A percentile compares a stretch with the other conserved stretches of the same genome.
These are phyloP conservation scores for Drosophila persimilis DNA, from an alignment of 1,140 invertebrate genomes.

Conservation along the genomic window DNA sequence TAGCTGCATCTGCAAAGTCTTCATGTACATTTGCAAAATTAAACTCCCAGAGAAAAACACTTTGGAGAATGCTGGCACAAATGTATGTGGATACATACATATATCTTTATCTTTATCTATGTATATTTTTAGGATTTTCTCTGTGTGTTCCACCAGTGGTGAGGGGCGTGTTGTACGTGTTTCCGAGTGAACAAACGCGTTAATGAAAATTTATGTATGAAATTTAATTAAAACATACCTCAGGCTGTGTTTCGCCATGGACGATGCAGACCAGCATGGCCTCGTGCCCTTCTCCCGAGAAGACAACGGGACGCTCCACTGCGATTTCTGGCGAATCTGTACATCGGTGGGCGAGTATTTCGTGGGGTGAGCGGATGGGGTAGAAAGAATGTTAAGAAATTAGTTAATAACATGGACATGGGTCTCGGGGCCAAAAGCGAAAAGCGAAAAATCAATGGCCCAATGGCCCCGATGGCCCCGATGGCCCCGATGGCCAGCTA, in stretches of 20 bases:
- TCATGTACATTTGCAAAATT: too few relatives aligned
- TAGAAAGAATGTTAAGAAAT: conserved; percentile 60
- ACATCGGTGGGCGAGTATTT: conserved; percentile 10
- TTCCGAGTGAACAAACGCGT: conserved; percentile 65
- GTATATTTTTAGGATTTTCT: conserved; percentile 2
- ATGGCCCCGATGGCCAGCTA: conserved; percentile 21
- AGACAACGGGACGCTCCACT: conserved; percentile 86
- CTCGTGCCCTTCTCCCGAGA: conserved; percentile 87
- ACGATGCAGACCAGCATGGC: conserved; percentile 88
- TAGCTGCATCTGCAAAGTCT: too few relatives aligned
- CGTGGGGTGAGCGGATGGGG: background rate
- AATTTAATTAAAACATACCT: conserved; percentile 85
- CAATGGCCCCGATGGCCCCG: conserved; percentile 7
- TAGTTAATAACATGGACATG: conserved; percentile 64
- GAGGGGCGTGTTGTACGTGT: conserved; percentile 33
- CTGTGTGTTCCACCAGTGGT: conserved; percentile 9
- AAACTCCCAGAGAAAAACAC: conserved; percentile 3
- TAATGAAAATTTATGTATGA: conserved; percentile 80
- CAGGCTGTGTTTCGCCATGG: conserved; percentile 87
- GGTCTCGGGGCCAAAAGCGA: conserved; percentile 5
- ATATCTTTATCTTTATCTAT: conserved; percentile 29
- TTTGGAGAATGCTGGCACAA: conserved; percentile 1
- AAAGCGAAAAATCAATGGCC: conserved; percentile 49
- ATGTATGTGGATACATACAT: too few relatives aligned
- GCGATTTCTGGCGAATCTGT: conserved; percentile 87